Conservation (phyloP, 2,888 invertebrate genomes). For the Stenchaetothrips biformis region DNA sequence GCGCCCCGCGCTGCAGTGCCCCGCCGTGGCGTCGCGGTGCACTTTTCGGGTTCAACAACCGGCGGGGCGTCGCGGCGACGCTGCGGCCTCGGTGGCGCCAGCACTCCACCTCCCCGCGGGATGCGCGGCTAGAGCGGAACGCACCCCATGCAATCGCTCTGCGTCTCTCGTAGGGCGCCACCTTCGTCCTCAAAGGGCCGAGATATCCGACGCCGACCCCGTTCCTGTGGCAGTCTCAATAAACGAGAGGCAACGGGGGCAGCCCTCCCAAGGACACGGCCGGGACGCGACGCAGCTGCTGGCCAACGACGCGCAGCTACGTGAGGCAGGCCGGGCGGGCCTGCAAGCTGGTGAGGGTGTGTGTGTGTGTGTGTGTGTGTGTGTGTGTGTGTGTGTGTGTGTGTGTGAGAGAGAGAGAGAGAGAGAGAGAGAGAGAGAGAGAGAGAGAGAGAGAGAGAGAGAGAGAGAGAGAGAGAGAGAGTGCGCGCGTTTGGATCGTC, state of each 20-base stretch:
- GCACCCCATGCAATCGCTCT: too few species aligned
- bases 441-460: slow-evolving; percentile 25
- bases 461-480: slow-evolving; percentile 5
- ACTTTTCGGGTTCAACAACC: slow-evolving; percentile 37
- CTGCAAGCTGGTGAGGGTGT: too few species aligned
- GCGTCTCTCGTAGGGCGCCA: background rate
- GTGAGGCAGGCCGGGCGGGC: slow-evolving; percentile 28
- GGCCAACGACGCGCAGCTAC: slow-evolving; percentile 32
- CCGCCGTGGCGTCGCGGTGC: slow-evolving; percentile 40
- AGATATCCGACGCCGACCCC: background rate
- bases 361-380: too few species aligned
- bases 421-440: background rate
- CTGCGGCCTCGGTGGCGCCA: background rate
- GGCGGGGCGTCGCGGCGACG: background rate
- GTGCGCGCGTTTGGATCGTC: too few species aligned
- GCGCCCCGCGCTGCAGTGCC: background rate
- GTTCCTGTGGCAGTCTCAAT: background rate
- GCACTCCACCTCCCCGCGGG: background rate
- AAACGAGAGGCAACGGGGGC: background rate
- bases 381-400: too few species aligned
- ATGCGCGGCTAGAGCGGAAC: background rate
- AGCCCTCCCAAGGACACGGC: background rate
- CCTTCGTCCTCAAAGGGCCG: too few species aligned
- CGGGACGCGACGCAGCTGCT: background rate
- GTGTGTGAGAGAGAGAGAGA: background rate